Base-by-base conservation (phyloP, 2,113 vertebrate species). In the Callionymus lyra region DNA sequence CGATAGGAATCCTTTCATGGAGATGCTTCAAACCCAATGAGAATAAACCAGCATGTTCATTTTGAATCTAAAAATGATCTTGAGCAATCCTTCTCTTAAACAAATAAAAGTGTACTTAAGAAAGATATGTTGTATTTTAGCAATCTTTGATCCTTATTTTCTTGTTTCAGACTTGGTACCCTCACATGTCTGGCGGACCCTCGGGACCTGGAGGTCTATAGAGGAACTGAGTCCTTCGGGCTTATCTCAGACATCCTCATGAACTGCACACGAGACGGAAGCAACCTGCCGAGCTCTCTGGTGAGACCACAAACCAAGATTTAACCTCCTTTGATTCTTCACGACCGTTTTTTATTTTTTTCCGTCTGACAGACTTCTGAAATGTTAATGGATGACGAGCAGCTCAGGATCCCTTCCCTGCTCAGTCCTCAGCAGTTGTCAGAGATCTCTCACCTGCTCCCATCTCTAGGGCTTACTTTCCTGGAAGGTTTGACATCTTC, bases 131-230 rank as follows among this genome's bases (percentile, higher is more conserved):
- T n/a, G n/a, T n/a, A n/a, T n/a, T n/a, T n/a, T n/a, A n/a, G n/a
- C n/a, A n/a, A n/a, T n/a, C n/a, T n/a, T 36, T 53, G 11, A 60
- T 35, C 13, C 4, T 3, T 13, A 51, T 16, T 55, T 6, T 56
- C 3, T 60, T 0, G 31, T 53, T 60, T 41, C 32, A 89, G 87
- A 65, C 52, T 89, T 49, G 82, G 79, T 13, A 64, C 63, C 12
- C 50, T 81, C 18, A 41, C 76, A 0, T 89, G 87, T 63, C 63
- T 80, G 50, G 82, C 81, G 16, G 63, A 73, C 14, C 61, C 72
- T 16, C 53, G 44, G 5, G 74, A 82, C 44, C 72, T 89, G 27
- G 41, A 78, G 27, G n/a, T 14, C 1, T 87, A 87, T 56, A 62
- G 52, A 27, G 47, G 50, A 55, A 73, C 70, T 1, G 50, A 65